phyloP scores from a whole-genome alignment of 2,113 vertebrate genomes.

The Engraulis encrasicolus region DNA sequence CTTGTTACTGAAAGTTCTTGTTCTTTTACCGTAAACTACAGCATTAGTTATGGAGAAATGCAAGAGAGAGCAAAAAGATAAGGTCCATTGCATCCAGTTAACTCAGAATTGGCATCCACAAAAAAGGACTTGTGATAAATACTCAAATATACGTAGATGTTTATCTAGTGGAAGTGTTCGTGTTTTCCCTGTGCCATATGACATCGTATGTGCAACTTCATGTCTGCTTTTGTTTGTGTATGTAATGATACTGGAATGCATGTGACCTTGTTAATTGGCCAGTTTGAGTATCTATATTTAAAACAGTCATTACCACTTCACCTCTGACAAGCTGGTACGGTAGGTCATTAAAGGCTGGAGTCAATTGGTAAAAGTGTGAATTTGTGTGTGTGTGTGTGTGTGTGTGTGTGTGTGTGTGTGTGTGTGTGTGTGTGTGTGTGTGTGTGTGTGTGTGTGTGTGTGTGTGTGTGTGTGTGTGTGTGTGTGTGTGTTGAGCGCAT shows the following conservation, averaged over 20 bases:
- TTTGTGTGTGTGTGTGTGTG: not conserved
- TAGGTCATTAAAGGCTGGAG: not conserved
- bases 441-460: not conserved
- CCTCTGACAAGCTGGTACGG: not conserved
- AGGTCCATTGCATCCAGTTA: not conserved
- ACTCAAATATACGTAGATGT: not conserved
- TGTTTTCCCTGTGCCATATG: slow-evolving; percentile 40
- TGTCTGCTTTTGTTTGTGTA: slow-evolving; percentile 38
- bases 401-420: not conserved
- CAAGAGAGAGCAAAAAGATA: not conserved
- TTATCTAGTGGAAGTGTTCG: not conserved
- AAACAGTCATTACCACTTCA: slow-evolving; percentile 14
- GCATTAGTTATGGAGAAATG: no score
- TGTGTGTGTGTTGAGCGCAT: no score
- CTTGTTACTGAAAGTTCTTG: no score
- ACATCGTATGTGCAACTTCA: slow-evolving; percentile 46
- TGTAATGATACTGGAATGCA: slow-evolving; percentile 24
- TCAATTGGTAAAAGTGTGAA: not conserved
- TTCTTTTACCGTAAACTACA: no score
- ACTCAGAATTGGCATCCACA: not conserved
- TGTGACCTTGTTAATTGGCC: slow-evolving; percentile 15
- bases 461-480: no score
- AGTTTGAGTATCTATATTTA: not conserved
- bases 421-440: not conserved
- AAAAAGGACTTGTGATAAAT: not conserved